These are phyloP conservation scores for Nasonia longicornis DNA, from an alignment of 1,140 invertebrate genomes.

Conservation along the genomic window DNA sequence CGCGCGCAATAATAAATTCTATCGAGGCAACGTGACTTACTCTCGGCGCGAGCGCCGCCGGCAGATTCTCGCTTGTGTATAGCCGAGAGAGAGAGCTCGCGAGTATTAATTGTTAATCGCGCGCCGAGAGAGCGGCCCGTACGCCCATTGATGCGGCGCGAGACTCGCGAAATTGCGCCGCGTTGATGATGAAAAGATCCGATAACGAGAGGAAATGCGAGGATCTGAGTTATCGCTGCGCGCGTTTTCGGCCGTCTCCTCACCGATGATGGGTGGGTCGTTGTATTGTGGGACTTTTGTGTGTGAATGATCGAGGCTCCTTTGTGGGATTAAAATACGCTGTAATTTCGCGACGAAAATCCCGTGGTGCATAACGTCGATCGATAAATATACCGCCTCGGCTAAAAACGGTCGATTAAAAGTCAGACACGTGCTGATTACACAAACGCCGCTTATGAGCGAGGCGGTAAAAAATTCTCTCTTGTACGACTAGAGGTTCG, in stretches of 20 bases:
- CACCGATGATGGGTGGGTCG: neutral
- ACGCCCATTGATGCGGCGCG: neutral
- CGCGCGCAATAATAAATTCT: conserved; percentile 63
- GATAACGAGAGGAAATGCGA: conserved; percentile 21
- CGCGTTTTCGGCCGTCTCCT: neutral
- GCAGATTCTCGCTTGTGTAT: conserved; percentile 30
- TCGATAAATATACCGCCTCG: no score
- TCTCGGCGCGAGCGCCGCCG: conserved; percentile 43
- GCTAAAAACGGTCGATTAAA: no score
- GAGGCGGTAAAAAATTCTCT: no score
- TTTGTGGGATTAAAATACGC: no score
- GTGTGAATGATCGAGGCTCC: no score
- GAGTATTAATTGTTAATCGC: conserved; percentile 63
- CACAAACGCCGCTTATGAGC: no score
- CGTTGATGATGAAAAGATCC: conserved; percentile 30
- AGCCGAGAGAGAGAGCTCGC: conserved; percentile 44
- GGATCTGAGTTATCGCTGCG: conserved; percentile 21
- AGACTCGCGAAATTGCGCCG: conserved; percentile 20
- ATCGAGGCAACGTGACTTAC: conserved; percentile 63
- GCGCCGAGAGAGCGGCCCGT: neutral
- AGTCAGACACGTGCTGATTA: no score
- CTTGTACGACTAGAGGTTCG: no score
- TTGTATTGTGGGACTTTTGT: neutral
- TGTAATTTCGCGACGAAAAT: no score
- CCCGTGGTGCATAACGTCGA: no score